These are phyloP conservation scores for Dipodomys ordii DNA, from an alignment of 2,113 vertebrate species.

Conservation along the genomic window DNA sequence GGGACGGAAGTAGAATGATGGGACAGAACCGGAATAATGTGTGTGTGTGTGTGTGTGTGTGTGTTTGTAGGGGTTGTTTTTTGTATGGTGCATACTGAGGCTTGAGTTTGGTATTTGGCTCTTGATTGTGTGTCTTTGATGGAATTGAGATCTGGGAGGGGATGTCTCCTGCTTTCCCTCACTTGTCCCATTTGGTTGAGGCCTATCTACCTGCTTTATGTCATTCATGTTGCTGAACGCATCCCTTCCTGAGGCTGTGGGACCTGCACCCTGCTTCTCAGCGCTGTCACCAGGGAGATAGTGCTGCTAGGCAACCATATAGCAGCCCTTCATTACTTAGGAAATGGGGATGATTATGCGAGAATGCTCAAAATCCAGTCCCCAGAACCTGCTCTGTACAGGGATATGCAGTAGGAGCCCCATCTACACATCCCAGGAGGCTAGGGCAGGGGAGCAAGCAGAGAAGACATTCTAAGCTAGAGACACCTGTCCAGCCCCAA, in stretches of 20 bases:
- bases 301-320: constrained; percentile 68
- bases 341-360: not conserved
- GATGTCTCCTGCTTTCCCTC: no score
- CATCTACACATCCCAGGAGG: not conserved
- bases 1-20: not conserved
- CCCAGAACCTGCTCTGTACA: not conserved
- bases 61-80: not conserved
- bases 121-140: not conserved
- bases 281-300: constrained; percentile 50
- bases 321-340: constrained; percentile 48
- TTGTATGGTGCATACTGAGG: not conserved
- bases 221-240: not conserved
- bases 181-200: not conserved
- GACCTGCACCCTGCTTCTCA: not conserved
- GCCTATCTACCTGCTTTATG: not conserved
- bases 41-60: no score
- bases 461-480: not conserved
- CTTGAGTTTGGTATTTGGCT: not conserved
- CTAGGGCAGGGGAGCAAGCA: not conserved
- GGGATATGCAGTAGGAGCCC: not conserved
- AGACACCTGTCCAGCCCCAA: not conserved
- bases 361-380: not conserved
- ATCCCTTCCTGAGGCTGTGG: not conserved
- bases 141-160: not conserved
- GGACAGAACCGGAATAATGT: not conserved